Conservation (phyloP, 35 echinoderm and acorn worm species). For the Apostichopus californicus region DNA sequence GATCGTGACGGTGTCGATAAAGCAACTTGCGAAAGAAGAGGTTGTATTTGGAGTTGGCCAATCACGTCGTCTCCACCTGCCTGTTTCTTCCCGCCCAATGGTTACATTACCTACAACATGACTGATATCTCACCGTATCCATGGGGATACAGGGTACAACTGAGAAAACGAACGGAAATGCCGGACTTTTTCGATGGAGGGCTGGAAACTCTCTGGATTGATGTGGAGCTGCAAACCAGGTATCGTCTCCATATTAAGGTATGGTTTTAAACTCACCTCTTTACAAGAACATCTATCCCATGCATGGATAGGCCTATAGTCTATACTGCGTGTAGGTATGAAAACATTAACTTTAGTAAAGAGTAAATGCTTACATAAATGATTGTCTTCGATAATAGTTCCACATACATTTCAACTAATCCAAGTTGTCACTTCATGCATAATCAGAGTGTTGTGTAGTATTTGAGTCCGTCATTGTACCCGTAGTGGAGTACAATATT, state of each 20-base stretch:
- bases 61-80: slow-evolving; percentile 30
- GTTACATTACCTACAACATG: slow-evolving; percentile 54
- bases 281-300: no score
- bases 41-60: slow-evolving; percentile 54
- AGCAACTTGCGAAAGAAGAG: slow-evolving; percentile 51
- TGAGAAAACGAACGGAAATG: slow-evolving; percentile 27
- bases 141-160: slow-evolving; percentile 60
- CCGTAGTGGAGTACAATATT: no score
- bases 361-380: no score
- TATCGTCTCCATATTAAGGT: slow-evolving; percentile 26
- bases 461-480: no score
- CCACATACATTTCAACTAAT: no score
- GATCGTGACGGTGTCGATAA: slow-evolving; percentile 48
- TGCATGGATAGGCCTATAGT: no score
- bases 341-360: no score
- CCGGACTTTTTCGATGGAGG: slow-evolving; percentile 32
- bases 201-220: background rate
- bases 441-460: no score
- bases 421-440: no score
- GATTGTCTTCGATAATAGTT: no score
- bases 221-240: slow-evolving; percentile 5
- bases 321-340: no score
- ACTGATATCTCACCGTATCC: background rate
- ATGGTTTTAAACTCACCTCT: no score
- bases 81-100: slow-evolving; percentile 71